Base-by-base conservation (phyloP, 2,797 vertebrate genomes). In the Perodicticus potto region DNA sequence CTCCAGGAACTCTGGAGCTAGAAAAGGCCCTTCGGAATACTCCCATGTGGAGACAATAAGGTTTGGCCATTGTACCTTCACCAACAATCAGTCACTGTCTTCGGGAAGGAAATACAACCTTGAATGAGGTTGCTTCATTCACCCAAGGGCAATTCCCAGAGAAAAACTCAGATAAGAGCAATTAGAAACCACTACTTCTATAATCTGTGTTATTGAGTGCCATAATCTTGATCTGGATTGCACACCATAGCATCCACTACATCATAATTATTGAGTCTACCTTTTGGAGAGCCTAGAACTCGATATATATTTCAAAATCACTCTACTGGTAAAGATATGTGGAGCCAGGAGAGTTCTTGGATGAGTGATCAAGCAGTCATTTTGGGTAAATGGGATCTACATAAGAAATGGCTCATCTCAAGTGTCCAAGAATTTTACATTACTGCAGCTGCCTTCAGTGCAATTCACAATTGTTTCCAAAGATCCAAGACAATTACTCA, bases 401-500 rank as follows among this genome's bases (percentile, higher is more conserved):
- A 78, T 29, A 82, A 90, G 45, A 92, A 85, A 89, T 49, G 45
- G 67, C 19, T 89, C 32, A 74, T 76, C 88, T 93, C 67, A 92
- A 82, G 55, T 77, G n/a, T 81, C 74, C 55, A 95, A 89, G 63
- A 87, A 69, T 93, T 92, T 94, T 93, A 90, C 34, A 43, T 93
- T 95, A 89, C 82, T 84, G 32, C 55, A 86, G 57, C 95, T 94
- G 94, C 53, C 76, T 96, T 96, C 40, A 89, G 22, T 76, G 10
- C 86, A 97, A 96, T 74, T 83, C 43, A 77, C 73, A 72, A 83
- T 57, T 93, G 23, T 89, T 96, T 97, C 86, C 86, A 94, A 95
- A 96, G 61, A 96, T 94, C 69, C 86, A 86, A 88, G 72, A 95
- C 76, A 95, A 95, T 94, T 91, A 91, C 49, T 97, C 86, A 96